These are phyloP conservation scores for Dugesia japonica DNA, from an alignment of 2,888 invertebrate genomes.

Conservation along the genomic window DNA sequence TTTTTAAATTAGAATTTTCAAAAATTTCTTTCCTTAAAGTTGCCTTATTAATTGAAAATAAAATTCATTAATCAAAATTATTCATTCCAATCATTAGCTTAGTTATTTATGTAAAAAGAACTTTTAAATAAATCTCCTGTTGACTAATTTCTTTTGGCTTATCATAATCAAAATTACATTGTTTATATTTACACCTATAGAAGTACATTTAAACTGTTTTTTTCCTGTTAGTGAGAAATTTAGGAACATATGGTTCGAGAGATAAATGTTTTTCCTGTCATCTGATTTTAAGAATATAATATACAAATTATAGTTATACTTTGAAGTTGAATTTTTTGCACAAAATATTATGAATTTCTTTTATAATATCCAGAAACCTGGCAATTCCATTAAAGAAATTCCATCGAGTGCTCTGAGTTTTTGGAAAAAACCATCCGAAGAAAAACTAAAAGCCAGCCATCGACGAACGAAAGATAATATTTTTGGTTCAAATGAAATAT, in stretches of 20 bases:
- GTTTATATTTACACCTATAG: neutral
- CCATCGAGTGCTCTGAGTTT: neutral
- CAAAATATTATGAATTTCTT: neutral
- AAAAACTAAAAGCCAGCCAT: neutral
- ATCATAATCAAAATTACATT: neutral
- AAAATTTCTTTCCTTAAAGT: too few species aligned
- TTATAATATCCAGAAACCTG: neutral
- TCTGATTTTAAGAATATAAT: neutral
- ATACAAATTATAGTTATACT: neutral
- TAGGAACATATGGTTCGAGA: neutral
- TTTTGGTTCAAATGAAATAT: neutral
- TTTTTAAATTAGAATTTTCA: too few species aligned
- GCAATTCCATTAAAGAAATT: neutral
- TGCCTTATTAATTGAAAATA: too few species aligned
- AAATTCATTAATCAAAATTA: too few species aligned
- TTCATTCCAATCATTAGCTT: too few species aligned
- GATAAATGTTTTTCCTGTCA: neutral
- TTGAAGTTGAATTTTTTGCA: neutral
- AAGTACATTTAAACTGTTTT: neutral
- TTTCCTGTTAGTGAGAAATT: neutral
- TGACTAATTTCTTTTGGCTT: neutral
- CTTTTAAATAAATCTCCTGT: neutral
- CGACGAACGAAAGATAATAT: neutral
- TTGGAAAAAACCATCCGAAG: neutral
- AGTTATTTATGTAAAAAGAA: too few species aligned